Conservation (phyloP, 2,113 vertebrate species). For the Oreochromis spilurus region DNA sequence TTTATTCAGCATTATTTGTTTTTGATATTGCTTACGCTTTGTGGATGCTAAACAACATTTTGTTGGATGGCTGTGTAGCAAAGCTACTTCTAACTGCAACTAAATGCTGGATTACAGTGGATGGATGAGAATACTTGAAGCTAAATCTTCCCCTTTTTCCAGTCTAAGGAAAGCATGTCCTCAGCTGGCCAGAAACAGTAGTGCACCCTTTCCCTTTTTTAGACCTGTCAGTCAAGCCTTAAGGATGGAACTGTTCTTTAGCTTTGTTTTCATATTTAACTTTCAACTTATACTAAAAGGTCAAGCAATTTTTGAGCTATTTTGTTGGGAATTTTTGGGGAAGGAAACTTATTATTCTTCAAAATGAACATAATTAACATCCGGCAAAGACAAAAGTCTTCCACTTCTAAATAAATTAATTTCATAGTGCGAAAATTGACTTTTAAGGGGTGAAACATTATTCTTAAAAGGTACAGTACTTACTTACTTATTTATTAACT, state of each 20-base stretch:
- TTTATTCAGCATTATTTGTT: background rate
- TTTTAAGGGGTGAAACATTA: accelerated
- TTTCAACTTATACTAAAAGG: background rate
- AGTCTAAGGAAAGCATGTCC: conserved; percentile 69
- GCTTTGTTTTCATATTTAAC: background rate
- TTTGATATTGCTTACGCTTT: background rate
- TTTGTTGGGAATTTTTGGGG: background rate
- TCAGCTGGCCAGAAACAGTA: conserved; percentile 64
- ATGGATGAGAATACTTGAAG: background rate
- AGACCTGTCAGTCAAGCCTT: background rate
- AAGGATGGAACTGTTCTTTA: background rate
- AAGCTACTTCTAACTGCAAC: background rate
- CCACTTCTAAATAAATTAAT: background rate
- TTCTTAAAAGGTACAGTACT: background rate
- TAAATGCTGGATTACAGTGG: background rate
- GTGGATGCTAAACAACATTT: background rate
- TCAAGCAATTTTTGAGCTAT: background rate
- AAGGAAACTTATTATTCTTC: background rate
- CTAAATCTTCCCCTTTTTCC: background rate
- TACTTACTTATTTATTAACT: background rate
- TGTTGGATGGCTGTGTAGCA: background rate
- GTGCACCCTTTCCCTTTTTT: conserved; percentile 21
- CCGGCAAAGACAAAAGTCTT: background rate
- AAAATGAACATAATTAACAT: background rate
- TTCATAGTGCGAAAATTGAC: background rate